Conservation (phyloP, 1,140 invertebrate genomes). For the Planococcus citri region DNA sequence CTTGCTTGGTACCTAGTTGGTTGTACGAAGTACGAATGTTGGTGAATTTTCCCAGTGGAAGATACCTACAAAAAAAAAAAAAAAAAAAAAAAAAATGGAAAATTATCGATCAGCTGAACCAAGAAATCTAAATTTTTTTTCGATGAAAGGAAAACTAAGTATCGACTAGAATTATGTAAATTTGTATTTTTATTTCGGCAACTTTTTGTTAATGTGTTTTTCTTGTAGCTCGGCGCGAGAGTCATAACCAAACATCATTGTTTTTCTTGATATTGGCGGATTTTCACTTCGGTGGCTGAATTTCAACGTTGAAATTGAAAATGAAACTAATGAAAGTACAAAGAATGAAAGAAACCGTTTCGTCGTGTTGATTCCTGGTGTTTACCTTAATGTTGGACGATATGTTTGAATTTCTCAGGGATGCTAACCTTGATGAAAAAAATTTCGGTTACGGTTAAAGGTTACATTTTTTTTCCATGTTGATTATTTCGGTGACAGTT, state of each 20-base stretch:
- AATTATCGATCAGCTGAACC: neutral
- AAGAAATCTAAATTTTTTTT: neutral
- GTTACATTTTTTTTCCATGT: too few species aligned
- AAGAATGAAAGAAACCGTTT: neutral
- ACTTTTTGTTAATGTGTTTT: slow-evolving; percentile 4
- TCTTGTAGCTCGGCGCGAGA: neutral
- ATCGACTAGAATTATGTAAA: neutral
- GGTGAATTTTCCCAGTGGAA: too few species aligned
- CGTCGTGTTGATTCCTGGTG: neutral
- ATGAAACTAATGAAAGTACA: too few species aligned
- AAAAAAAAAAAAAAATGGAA: neutral
- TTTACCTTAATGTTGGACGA: neutral
- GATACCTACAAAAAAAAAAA: too few species aligned
- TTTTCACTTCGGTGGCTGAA: neutral
- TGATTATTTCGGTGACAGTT: too few species aligned
- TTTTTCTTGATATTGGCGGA: neutral
- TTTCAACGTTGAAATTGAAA: neutral
- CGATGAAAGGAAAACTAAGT: neutral
- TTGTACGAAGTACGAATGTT: too few species aligned
- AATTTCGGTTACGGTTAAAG: too few species aligned
- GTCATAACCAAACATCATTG: neutral
- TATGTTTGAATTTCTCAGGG: too few species aligned
- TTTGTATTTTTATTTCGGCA: neutral
- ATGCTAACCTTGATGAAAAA: too few species aligned
- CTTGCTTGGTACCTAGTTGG: too few species aligned